A percentile compares a stretch with the other conserved stretches of the same genome.
These are phyloP conservation scores for Trididemnum clinides DNA, from an alignment of 23 tunicate genomes.

Conservation along the genomic window DNA sequence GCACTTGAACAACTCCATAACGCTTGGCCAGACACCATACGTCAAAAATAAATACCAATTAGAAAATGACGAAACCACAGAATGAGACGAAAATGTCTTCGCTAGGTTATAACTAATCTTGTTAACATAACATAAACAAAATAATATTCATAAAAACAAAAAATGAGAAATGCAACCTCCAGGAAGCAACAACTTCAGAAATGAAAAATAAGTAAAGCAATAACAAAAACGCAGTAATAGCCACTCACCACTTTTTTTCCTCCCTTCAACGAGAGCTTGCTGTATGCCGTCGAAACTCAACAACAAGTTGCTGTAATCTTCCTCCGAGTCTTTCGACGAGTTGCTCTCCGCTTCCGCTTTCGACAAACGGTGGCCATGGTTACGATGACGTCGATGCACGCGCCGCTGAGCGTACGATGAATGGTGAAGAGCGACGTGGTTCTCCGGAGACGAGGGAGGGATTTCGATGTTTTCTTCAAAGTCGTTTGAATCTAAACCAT, in stretches of 20 bases:
- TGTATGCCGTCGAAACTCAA: not conserved
- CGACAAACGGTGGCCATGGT: constrained; percentile 40
- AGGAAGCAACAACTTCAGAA: too few relatives aligned
- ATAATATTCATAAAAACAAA: too few relatives aligned
- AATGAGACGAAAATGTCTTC: too few relatives aligned
- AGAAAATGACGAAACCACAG: too few relatives aligned
- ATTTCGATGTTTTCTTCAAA: constrained; percentile 37
- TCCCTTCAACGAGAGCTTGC: not conserved
- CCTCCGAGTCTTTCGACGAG: not conserved
- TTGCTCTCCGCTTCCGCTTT: not conserved
- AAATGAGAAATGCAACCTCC: too few relatives aligned
- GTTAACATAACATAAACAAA: too few relatives aligned
- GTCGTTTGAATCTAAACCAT: too few relatives aligned
- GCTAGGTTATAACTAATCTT: too few relatives aligned
- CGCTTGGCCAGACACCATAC: too few relatives aligned
- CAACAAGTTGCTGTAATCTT: not conserved
- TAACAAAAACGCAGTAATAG: not conserved
- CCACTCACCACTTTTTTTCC: not conserved
- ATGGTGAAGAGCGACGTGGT: not conserved
- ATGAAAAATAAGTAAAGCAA: too few relatives aligned
- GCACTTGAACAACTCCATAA: too few relatives aligned
- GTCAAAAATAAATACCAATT: too few relatives aligned
- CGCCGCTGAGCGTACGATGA: not conserved
- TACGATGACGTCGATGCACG: constrained; percentile 11
- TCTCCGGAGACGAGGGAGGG: constrained; percentile 51